Percentiles rank a stretch among this genome's conserved stretches.
Evolutionary conservation across 2,113 vertebrate genomes (phyloP).

Genomic region (Odontophorus gujanensis): DNA sequence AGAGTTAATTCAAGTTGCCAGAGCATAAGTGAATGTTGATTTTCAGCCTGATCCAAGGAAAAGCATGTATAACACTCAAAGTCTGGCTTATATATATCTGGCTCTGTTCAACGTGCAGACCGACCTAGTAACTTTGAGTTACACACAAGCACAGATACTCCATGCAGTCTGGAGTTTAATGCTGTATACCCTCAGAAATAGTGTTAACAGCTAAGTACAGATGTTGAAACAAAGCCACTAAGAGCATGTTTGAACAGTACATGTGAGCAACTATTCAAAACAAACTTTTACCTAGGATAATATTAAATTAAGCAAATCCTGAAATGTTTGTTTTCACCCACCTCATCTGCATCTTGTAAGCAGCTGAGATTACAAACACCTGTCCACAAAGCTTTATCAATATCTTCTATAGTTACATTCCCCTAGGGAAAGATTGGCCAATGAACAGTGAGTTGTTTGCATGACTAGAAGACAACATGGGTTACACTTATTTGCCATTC

Average conservation of each 20-base stretch:
- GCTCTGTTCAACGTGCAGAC: neutral
- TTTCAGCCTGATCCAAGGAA: neutral
- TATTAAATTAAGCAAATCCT: too few relatives aligned
- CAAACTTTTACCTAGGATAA: neutral
- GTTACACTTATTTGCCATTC: neutral
- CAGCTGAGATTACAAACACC: slow-evolving; percentile 65
- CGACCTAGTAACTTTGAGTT: neutral
- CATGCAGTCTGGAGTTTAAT: neutral
- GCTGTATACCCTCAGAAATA: neutral
- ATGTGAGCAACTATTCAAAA: neutral
- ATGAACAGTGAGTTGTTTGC: neutral
- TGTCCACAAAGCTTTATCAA: slow-evolving; percentile 72
- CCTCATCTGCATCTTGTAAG: slow-evolving; percentile 66
- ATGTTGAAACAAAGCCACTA: neutral
- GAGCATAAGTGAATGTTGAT: neutral
- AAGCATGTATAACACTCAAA: neutral
- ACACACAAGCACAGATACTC: fast-evolving
- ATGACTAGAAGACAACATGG: neutral
- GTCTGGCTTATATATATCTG: neutral
- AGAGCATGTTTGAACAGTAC: neutral
- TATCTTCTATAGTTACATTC: slow-evolving; percentile 49
- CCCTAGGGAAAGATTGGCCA: slow-evolving; percentile 56
- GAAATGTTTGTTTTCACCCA: slow-evolving; percentile 34
- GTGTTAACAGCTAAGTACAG: neutral
- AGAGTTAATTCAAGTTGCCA: neutral